Evolutionary conservation across 2,113 vertebrate genomes (phyloP).

Genomic region (Oryzias celebensis): DNA sequence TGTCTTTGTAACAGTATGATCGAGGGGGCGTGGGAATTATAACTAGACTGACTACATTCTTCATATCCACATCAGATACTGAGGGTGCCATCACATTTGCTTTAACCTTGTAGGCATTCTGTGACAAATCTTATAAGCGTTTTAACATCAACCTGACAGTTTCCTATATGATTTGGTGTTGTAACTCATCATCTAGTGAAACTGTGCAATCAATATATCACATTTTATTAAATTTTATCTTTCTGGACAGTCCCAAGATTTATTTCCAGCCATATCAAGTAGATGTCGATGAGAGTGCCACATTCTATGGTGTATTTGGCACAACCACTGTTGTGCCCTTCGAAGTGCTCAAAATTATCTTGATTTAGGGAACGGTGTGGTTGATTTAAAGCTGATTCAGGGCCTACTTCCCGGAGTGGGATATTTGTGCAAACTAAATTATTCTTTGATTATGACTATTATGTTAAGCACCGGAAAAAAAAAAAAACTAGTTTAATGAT

Average conservation of each 20-base stretch:
- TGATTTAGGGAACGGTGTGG: too few relatives aligned
- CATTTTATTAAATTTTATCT: background rate
- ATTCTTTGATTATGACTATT: too few relatives aligned
- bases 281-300: too few relatives aligned
- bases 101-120: constrained; percentile 30
- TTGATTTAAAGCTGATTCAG: too few relatives aligned
- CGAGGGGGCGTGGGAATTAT: constrained; percentile 25
- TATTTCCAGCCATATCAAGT: background rate
- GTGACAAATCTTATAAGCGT: constrained; percentile 11
- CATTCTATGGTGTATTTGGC: too few relatives aligned
- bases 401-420: too few relatives aligned
- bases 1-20: constrained; percentile 41
- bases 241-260: background rate
- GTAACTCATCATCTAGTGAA: constrained; percentile 2
- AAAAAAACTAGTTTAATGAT: too few relatives aligned
- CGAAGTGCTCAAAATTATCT: too few relatives aligned
- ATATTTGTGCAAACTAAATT: too few relatives aligned
- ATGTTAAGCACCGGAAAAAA: too few relatives aligned
- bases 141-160: constrained; percentile 8
- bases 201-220: constrained; percentile 1
- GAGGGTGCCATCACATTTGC: constrained; percentile 22
- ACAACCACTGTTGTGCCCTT: too few relatives aligned
- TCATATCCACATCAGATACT: constrained; percentile 31
- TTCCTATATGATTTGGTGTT: constrained; percentile 3
- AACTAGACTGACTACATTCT: constrained; percentile 42